Evolutionary conservation across 2,797 vertebrate genomes (phyloP), one percentile per base, ranked within the genome.

Genomic region (Lophius americanus): DNA sequence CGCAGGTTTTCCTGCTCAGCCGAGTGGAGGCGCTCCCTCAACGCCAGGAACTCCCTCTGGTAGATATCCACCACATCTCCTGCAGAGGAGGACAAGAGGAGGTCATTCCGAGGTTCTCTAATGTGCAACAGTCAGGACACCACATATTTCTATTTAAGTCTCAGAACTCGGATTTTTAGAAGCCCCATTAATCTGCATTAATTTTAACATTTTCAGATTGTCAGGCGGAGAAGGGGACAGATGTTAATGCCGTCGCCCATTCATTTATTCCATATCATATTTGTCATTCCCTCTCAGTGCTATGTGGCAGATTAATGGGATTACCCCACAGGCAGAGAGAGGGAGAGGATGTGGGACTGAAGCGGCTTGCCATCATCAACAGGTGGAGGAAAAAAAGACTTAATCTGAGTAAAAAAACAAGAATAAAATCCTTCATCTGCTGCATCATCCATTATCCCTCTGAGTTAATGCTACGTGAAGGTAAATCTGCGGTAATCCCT

Each of bases 1-100:
- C 95, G 95, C 64, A 98, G 93, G 93, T 98, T 99, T 90, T 99
- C 96, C 90, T 97, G 96, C 85, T 99, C 98, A 0, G 96, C 96
- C 0, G 94, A 93, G 60, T 96, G 97, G 67, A 99, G 92, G 3
- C 96, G 94, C 86, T 99, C 97, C 56, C 96, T 94, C 72, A 99
- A 89, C 0, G 95, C 96, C 67, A 98, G 91, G 78, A 98, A 98
- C 92, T 99, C 97, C 70, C 96, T 88, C 93, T 99, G 98, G 88
- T 98, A 99, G 85, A 97, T 91, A 61, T 98, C 96, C 87, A 98
- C 96, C 74, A 96, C 86, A 84, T 97, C 96, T 77, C 96, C 97
- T 98, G 90, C 0, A 37, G 39, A 32, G 55, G 71, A 44, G 32
- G 23, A 61, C 12, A 57, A 8, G 44, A 48, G 36, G 51, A 51